Evolutionary conservation across 1,140 invertebrate genomes (phyloP).

Genomic region (Druon quercuslanigerum): DNA sequence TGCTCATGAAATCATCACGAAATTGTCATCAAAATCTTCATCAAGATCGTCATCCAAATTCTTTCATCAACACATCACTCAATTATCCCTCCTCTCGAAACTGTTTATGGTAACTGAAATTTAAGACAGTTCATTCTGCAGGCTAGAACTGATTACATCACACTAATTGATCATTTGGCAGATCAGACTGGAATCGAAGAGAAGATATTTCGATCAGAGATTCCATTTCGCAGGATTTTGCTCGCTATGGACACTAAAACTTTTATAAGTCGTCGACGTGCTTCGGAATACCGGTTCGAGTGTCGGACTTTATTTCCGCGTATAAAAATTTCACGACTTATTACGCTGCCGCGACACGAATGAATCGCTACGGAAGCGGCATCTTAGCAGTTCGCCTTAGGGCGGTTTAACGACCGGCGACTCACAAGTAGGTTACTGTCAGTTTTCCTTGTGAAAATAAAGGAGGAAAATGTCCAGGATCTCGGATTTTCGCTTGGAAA

Average conservation of each 20-base stretch:
- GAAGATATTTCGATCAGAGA: constrained; percentile 12
- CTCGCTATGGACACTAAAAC: not conserved
- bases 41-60: not conserved
- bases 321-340: constrained; percentile 32
- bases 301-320: constrained; percentile 14
- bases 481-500: not conserved
- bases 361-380: too few relatives aligned
- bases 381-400: not conserved
- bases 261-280: constrained; percentile 22
- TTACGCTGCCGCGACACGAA: not conserved
- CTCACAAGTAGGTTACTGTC: not conserved
- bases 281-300: not conserved
- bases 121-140: not conserved
- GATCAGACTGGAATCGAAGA: not conserved
- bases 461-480: not conserved
- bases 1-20: not conserved
- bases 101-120: not conserved
- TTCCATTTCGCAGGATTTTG: not conserved
- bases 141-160: not conserved
- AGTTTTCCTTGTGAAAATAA: not conserved
- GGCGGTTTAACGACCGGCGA: not conserved
- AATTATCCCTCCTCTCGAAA: not conserved
- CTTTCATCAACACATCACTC: not conserved
- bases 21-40: not conserved
- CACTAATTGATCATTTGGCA: constrained; percentile 25